Base-by-base conservation (phyloP, 2,797 vertebrate species). In the Thamnophis elegans region DNA sequence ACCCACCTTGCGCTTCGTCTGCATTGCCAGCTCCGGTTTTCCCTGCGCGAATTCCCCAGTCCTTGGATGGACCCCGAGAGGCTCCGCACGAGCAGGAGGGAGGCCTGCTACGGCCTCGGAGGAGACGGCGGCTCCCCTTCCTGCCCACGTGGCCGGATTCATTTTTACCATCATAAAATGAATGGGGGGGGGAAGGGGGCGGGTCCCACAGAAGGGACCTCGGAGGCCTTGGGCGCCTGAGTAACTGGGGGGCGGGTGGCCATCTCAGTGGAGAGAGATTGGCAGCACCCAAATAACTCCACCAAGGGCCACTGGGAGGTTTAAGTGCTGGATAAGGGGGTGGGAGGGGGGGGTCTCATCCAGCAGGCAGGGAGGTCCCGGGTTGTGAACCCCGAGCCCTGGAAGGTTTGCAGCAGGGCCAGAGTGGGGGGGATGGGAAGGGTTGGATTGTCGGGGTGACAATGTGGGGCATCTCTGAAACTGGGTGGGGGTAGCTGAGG, bases 51-150 rank as follows among this genome's bases (percentile, higher is more conserved):
- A 36, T 78, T 78, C 16, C 32, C 68, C 0, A 20, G 32, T 36
- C 18, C 6, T 36, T 36, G 32, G 68, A 8, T 20, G 68, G 68
- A 4, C 2, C 16, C 68, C 32, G n/a, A 28, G 60, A 12, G 2
- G n/a, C 14, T 18, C 16, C 3, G 6, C 14, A 2, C n/a, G 36
- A 8, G 2, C 8, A 20, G 68, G 68, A 42, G 10, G 18, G 68
- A 42, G 32, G 8, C 13, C 6, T 10, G 16, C 16, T 4, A 3
- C 32, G 3, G 14, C 2, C 14, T 9, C 2, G 8, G 2, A 6
- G 65, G 65, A n/a, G 65, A 18, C 0, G 13, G n/a, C 2, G 5
- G 32, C 65, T 16, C 2, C 14, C 62, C 62, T 13, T 65, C 62
- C 28, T n/a, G 5, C 62, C 12, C 1, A 28, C 12, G 10, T 18